These are phyloP conservation scores for Drosophila nr. perissopoda DNA, from an alignment of 2,888 invertebrate species.

Conservation along the genomic window DNA sequence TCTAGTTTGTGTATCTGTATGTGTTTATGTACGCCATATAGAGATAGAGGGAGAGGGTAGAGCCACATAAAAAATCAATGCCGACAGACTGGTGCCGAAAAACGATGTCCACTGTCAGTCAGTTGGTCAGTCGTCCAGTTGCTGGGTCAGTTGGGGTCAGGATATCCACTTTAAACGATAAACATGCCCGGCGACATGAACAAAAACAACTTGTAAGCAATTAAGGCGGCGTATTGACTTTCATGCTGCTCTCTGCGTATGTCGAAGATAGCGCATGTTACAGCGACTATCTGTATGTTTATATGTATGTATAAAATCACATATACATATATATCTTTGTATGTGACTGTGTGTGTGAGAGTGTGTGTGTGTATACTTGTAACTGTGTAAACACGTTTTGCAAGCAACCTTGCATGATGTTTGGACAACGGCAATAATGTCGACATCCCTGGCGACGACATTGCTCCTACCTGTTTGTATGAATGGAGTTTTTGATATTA, in stretches of 20 bases:
- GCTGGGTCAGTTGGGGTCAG: slow-evolving; percentile 58
- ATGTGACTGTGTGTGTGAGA: neutral
- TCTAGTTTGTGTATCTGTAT: slow-evolving; percentile 11
- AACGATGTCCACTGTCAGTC: slow-evolving; percentile 29
- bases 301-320: neutral
- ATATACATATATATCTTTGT: neutral
- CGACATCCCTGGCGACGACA: slow-evolving; percentile 31
- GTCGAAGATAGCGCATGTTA: slow-evolving; percentile 27
- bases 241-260: slow-evolving; percentile 23
- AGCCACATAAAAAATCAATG: slow-evolving; percentile 69
- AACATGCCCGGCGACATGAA: slow-evolving; percentile 66
- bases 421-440: slow-evolving; percentile 42
- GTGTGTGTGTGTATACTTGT: slow-evolving; percentile 4
- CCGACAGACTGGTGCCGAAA: slow-evolving; percentile 66
- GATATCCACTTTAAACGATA: slow-evolving; percentile 72
- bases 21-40: slow-evolving; percentile 16
- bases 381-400: slow-evolving; percentile 30
- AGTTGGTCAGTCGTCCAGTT: slow-evolving; percentile 38
- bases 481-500: slow-evolving; percentile 6
- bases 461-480: slow-evolving; percentile 12
- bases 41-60: neutral
- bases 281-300: slow-evolving; percentile 18
- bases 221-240: slow-evolving; percentile 72
- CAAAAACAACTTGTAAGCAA: slow-evolving; percentile 76
- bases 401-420: slow-evolving; percentile 8